Base-by-base conservation (phyloP, 2,888 invertebrate genomes). In the Ephialtes manifestator region DNA sequence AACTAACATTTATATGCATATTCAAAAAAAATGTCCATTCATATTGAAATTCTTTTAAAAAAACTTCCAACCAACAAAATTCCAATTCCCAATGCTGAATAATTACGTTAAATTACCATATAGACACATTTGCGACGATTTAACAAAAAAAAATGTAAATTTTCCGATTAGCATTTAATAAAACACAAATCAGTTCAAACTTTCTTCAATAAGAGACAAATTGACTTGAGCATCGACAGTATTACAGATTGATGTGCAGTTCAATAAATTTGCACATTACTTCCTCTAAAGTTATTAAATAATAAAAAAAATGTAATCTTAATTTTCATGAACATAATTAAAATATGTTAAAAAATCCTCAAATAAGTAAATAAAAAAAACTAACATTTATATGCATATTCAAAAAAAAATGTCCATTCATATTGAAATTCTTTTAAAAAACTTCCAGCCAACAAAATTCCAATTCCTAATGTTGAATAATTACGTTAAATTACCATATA, bases 131-230 rank as follows among this genome's bases (percentile, higher is more conserved):
- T 55, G 20, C 20, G 3, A 55, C 11, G 53, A 55, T 55, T 55
- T 24, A 15, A 18, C n/a, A n/a, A 51, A n/a, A 51, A 18, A 18
- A 51, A 51, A 51, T 51, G 18, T 51, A 51, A n/a, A 51, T 51
- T 51, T 15, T 2, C 18, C 7, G 11, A 20, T 20, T 53, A 7
- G 20, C 53, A 53, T 55, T 55, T 55, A 8, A 7, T n/a, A 51
- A 55, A 55, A 28, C 10, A 55, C 13, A 55, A 60, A 60, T 60
- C n/a, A 24, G 60, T 60, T 60, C 31, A 31, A 13, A 60, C 15
- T 28, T 31, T 60, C 31, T 8, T 63, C 39, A 35, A 63, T 18
- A 31, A 63, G 63, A 31, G 35, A 63, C 18, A 63, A 63, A 74
- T 48, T 74, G 18, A 48, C 28, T 28, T 31, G 60, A 74, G 24